These are phyloP conservation scores for Yponomeuta plumbellus DNA, from an alignment of 2,888 invertebrate genomes.

Conservation along the genomic window DNA sequence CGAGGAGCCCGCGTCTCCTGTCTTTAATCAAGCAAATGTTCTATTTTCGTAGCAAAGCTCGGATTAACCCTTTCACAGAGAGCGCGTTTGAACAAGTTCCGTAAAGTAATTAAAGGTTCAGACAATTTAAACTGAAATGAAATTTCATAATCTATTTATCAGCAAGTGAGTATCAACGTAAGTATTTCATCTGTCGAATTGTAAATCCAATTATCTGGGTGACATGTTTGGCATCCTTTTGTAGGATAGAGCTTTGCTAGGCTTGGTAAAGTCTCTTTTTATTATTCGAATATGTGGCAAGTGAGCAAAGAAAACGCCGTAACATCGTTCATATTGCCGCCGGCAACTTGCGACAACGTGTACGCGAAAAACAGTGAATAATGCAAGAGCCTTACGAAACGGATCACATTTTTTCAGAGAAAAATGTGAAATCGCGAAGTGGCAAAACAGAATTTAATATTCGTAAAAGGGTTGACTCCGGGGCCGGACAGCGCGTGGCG, in stretches of 20 bases:
- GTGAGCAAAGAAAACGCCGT: conserved; percentile 10
- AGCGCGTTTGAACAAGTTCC: conserved; percentile 57
- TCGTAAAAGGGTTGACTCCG: conserved; percentile 75
- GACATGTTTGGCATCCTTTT: not conserved
- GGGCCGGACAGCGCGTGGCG: conserved; percentile 59
- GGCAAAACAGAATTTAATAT: conserved; percentile 77
- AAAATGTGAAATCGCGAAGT: conserved; percentile 69
- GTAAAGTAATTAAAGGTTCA: conserved; percentile 64
- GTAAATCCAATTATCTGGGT: not conserved
- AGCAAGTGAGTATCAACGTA: conserved; percentile 28
- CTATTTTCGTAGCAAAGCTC: conserved; percentile 54
- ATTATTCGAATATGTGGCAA: conserved; percentile 10
- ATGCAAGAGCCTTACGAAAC: conserved; percentile 58
- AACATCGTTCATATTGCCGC: conserved; percentile 16
- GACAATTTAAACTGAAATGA: conserved; percentile 55
- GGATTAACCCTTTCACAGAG: conserved; percentile 49
- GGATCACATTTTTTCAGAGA: conserved; percentile 63
- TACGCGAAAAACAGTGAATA: conserved; percentile 56
- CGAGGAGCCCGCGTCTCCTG: conserved; percentile 36
- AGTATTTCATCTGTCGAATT: not conserved
- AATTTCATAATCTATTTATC: conserved; percentile 59
- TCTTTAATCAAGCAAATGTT: conserved; percentile 55
- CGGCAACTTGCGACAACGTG: conserved; percentile 27
- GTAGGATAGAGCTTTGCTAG: not conserved
- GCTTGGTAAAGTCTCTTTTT: not conserved